Evolutionary conservation across 2,888 invertebrate genomes (phyloP).

Genomic region (Rhagium mordax): DNA sequence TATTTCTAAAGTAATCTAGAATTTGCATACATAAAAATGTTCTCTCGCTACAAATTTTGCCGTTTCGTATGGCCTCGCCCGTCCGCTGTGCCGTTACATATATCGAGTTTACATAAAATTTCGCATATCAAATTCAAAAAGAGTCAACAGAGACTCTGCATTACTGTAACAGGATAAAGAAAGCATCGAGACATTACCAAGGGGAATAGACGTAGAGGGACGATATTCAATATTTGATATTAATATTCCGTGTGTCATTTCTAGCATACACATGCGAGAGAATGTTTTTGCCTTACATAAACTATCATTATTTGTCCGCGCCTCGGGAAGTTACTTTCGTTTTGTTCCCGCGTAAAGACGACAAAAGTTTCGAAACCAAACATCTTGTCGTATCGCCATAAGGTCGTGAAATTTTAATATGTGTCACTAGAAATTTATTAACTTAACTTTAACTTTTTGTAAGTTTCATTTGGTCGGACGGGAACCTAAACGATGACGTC

Average conservation of each 20-base stretch:
- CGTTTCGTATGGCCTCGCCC: background rate
- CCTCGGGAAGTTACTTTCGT: background rate
- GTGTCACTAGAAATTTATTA: too few species aligned
- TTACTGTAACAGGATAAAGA: constrained; percentile 33
- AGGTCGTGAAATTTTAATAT: too few species aligned
- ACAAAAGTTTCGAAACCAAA: too few species aligned
- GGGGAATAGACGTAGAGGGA: constrained; percentile 19
- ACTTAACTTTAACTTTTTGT: too few species aligned
- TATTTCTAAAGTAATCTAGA: constrained; percentile 4
- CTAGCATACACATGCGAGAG: background rate
- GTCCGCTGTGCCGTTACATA: constrained; percentile 4
- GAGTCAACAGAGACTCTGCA: constrained; percentile 27
- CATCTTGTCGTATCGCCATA: too few species aligned
- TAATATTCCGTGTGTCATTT: background rate
- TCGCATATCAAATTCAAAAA: constrained; percentile 32
- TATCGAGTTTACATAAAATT: constrained; percentile 38
- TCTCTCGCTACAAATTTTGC: constrained; percentile 11
- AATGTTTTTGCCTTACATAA: background rate
- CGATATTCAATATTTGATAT: constrained; percentile 20
- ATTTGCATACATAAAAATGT: constrained; percentile 17
- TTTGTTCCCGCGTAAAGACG: too few species aligned
- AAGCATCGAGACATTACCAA: constrained; percentile 24
- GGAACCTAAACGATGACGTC: too few species aligned
- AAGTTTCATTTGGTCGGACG: too few species aligned
- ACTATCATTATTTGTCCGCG: background rate